Evolutionary conservation across 2,888 invertebrate genomes (phyloP), one percentile per base, ranked within the genome.

Genomic region (Prenolepis imparis): DNA sequence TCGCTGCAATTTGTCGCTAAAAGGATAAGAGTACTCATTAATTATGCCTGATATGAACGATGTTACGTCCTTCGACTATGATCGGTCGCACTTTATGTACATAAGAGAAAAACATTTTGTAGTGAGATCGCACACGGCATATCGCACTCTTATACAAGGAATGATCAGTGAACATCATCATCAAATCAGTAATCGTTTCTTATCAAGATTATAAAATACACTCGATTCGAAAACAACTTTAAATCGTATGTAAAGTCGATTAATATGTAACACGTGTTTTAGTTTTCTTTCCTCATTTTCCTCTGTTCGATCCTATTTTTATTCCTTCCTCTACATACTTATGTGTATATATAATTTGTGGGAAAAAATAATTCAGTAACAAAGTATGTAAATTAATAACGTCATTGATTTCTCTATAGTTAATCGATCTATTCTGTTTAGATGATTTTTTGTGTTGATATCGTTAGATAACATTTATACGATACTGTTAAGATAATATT

Each of bases 11-110:
- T 48, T 11, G 15, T 21, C 24, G 11, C 6, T 6, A 39, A 39
- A 59, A 28, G 6, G 8, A 32, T 6, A n/a, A 9, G 9, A 36
- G 12, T 0, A 52, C 12, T 64, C 11, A 21, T 75, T 75, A 74
- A 75, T 75, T 75, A 75, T 75, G 15, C 18, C 64, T 6, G 44
- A 64, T 64, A 48, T 32, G 44, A 18, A 32, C 41, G 41, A n/a
- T 28, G 36, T 21, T 41, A 44, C 32, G 63, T 44, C 64, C 64
- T 75, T 75, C 74, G 74, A 75, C 74, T 64, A 32, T 64, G 64
- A 44, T 32, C 32, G 64, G 44, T 36, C 6, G 44, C 18, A 32
- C 32, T 59, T 6, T 6, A 15, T 11, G 48, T 32, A 21, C 9
- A 15, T 24, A 8, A 28, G 21, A 18, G 44, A 21, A 32, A 32